Base-by-base conservation (phyloP, 1,140 invertebrate genomes). In the Solenopsis fugax region DNA sequence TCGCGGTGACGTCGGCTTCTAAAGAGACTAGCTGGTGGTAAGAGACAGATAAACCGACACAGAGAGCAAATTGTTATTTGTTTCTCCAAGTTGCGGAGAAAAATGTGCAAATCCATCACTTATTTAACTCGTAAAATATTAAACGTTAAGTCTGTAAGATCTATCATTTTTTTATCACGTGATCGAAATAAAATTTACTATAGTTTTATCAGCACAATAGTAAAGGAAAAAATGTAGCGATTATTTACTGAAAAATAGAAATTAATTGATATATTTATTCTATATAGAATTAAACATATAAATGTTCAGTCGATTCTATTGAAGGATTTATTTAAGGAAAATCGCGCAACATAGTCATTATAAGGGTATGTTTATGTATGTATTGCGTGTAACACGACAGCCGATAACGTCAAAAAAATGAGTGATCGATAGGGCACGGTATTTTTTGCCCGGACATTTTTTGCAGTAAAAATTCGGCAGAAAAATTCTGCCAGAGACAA, bases 391-490 rank as follows among this genome's bases (percentile, higher is more conserved):
- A 72, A 72, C 41, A n/a, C 29, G 54, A 75, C 65, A 60, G 24
- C 41, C 54, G 80, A 84, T 84, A 84, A 84, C 24, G 69, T 60
- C 29, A 13, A 75, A 84, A 84, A 75, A 84, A 24, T 75, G 80
- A 84, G 9, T 84, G 69, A 84, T 84, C 80, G 80, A 84, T 84
- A 73, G 54, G 24, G 18, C 41, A 72, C 13, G 34, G 41, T 12
- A 45, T 62, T 65, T 77, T 62, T 80, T 37, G n/a, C 13, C 10
- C 18, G 37, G 6, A 2, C 16, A 54, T 50, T 56, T 80, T 82
- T 73, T 69, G 69, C 52, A 60, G 37, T 24, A 45, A 75, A 69
- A 84, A 84, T 84, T 84, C 54, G 69, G 18, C 24, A 45, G 12
- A 58, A 72, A 72, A 73, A 82, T 48, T 73, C 67, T 12, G 16